Percentiles rank a stretch among this genome's conserved stretches.
phyloP scores from a whole-genome alignment of 2,888 invertebrate genomes.

The Agrotis puta region DNA sequence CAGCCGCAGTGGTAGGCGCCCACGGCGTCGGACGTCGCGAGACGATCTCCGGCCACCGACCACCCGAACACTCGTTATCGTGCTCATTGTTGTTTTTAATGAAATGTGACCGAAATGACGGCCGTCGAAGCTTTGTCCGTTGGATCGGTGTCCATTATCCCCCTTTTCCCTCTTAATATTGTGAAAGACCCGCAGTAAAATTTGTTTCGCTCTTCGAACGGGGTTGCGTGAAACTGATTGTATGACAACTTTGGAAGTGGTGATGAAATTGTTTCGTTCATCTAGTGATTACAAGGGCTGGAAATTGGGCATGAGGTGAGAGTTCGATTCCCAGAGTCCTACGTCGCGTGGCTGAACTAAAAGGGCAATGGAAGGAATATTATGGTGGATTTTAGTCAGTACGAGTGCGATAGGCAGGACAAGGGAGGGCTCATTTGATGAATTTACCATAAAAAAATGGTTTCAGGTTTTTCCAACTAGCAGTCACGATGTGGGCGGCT shows the following conservation, averaged over 20 bases:
- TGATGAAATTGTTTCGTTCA: neutral
- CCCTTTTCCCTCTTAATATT: constrained; percentile 80
- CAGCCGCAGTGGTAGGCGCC: too few species aligned
- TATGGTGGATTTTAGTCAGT: too few species aligned
- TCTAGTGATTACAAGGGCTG: neutral
- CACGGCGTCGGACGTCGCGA: too few species aligned
- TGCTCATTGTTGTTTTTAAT: constrained; percentile 87
- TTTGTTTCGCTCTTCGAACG: constrained; percentile 74
- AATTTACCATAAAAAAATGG: too few species aligned
- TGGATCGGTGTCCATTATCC: constrained; percentile 83
- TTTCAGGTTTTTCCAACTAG: neutral
- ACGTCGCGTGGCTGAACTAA: too few species aligned
- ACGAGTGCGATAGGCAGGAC: too few species aligned
- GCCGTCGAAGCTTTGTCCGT: constrained; percentile 81
- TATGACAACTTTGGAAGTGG: constrained; percentile 76
- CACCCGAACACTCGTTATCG: constrained; percentile 78
- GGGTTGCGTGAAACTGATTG: constrained; percentile 75
- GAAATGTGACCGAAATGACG: constrained; percentile 83
- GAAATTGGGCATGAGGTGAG: neutral
- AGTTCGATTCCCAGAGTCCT: neutral
- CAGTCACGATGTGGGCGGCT: too few species aligned
- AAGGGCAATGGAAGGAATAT: too few species aligned
- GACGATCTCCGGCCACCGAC: constrained; percentile 64
- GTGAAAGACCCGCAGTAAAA: constrained; percentile 81
- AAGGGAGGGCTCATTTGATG: too few species aligned